Evolutionary conservation across 2,888 invertebrate genomes (phyloP).

Genomic region (Crioceris asparagi): DNA sequence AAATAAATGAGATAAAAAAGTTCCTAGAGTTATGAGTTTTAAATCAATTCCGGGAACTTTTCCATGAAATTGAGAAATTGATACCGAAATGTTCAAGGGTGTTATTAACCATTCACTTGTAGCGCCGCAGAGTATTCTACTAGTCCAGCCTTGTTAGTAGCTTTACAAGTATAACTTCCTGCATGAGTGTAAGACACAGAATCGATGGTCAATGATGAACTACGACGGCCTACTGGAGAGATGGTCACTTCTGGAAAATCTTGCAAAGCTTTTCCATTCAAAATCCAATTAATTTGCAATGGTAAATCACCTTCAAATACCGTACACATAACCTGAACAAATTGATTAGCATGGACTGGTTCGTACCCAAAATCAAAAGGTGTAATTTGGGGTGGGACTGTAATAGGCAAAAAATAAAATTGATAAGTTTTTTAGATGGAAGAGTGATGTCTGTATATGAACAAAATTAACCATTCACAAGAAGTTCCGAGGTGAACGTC

Average conservation of each 20-base stretch:
- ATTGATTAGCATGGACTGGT: constrained; percentile 49
- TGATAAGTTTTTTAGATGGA: too few species aligned
- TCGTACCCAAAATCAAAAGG: constrained; percentile 56
- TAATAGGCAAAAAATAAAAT: too few species aligned
- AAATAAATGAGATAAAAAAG: too few species aligned
- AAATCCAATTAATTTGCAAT: constrained; percentile 49
- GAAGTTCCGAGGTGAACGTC: constrained; percentile 40
- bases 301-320: constrained; percentile 55
- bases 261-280: constrained; percentile 39
- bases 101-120: constrained; percentile 62
- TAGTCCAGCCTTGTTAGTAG: constrained; percentile 36
- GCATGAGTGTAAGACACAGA: constrained; percentile 55
- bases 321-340: constrained; percentile 51
- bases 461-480: constrained; percentile 41
- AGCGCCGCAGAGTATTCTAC: constrained; percentile 35
- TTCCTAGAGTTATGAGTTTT: too few species aligned
- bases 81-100: too few species aligned
- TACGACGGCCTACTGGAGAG: constrained; percentile 38
- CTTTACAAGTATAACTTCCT: constrained; percentile 66
- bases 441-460: not conserved
- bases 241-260: constrained; percentile 26
- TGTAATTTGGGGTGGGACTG: constrained; percentile 54
- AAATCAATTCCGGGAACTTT: too few species aligned
- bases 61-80: too few species aligned
- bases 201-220: constrained; percentile 52